These are phyloP conservation scores for Promerops cafer DNA, from an alignment of 2,113 vertebrate species.

Conservation along the genomic window DNA sequence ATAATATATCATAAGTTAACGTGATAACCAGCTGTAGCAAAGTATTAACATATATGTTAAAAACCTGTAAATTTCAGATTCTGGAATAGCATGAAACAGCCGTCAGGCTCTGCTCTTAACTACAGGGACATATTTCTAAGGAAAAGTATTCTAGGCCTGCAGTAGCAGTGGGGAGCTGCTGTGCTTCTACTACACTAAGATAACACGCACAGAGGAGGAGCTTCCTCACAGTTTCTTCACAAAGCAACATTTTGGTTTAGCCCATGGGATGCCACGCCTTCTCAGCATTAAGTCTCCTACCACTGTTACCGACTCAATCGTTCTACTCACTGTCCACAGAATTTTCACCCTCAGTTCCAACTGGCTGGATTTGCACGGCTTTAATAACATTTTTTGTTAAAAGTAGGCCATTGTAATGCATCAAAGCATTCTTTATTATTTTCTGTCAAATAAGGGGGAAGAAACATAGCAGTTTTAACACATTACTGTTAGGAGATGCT, in stretches of 20 bases:
- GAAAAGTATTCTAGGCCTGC: neutral
- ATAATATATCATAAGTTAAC: neutral
- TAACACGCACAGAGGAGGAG: neutral
- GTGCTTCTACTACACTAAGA: neutral
- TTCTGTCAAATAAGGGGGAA: neutral
- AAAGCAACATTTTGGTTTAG: neutral
- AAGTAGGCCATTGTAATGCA: neutral
- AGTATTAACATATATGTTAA: neutral
- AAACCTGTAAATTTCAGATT: neutral
- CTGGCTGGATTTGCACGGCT: neutral
- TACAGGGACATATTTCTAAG: neutral
- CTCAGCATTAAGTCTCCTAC: neutral
- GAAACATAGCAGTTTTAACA: slow-evolving; percentile 11
- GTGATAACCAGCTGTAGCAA: neutral
- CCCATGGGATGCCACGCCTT: neutral
- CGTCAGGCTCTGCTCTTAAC: neutral
- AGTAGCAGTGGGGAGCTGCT: neutral
- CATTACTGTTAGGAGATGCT: neutral
- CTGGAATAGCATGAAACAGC: neutral
- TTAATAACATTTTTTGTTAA: neutral
- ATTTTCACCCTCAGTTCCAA: neutral
- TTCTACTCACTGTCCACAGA: neutral
- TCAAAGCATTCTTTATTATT: neutral
- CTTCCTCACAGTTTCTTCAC: neutral
- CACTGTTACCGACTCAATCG: fast-evolving